Percentiles rank a stretch among this genome's conserved stretches.
Evolutionary conservation across 1,140 invertebrate genomes (phyloP).

Genomic region (Neotoxoptera formosana): DNA sequence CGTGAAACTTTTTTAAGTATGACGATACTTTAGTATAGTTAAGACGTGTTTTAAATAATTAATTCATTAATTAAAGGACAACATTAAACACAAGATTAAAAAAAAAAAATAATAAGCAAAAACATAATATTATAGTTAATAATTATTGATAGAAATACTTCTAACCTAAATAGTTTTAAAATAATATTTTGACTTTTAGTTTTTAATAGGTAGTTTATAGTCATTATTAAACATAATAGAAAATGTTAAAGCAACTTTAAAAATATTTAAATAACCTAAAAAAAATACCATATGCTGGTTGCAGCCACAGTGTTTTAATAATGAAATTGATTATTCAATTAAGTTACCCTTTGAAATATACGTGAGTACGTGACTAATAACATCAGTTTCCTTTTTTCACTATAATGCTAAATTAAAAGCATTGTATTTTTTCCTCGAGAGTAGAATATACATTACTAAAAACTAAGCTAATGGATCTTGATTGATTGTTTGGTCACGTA

Average conservation of each 20-base stretch:
- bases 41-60: not conserved
- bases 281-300: not conserved
- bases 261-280: not conserved
- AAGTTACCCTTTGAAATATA: slow-evolving; percentile 38
- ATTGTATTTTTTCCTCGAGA: slow-evolving; percentile 29
- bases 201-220: not conserved
- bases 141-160: not conserved
- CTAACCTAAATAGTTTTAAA: not conserved
- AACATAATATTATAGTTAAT: not conserved
- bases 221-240: not conserved
- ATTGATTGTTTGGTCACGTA: slow-evolving; percentile 50
- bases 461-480: slow-evolving; percentile 44
- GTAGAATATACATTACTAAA: slow-evolving; percentile 44
- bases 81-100: not conserved
- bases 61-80: not conserved
- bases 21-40: not conserved
- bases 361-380: slow-evolving; percentile 47
- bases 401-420: slow-evolving; percentile 29
- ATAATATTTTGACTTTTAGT: not conserved
- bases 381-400: slow-evolving; percentile 35
- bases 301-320: slow-evolving; percentile 30
- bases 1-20: not conserved
- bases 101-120: not conserved
- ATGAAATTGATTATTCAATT: slow-evolving; percentile 50
- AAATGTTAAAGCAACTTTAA: not conserved